Percentiles rank a stretch among this genome's conserved stretches.
Evolutionary conservation across 2,888 invertebrate species (phyloP).

Genomic region (Nudaria mundana): DNA sequence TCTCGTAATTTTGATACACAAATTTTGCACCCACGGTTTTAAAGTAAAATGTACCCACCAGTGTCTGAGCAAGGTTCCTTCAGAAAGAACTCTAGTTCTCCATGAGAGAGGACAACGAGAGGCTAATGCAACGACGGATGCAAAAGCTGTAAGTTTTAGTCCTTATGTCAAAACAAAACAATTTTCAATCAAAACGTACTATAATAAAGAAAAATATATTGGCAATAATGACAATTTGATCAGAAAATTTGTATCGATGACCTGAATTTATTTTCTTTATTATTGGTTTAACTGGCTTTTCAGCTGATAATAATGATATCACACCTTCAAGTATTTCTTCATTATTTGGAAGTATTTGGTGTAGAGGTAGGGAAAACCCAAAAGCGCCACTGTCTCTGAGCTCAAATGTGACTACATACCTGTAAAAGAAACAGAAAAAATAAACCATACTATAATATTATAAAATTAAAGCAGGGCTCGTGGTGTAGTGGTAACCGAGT

Average conservation of each 20-base stretch:
- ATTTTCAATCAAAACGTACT: slow-evolving; percentile 37
- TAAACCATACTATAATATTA: background rate
- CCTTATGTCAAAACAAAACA: slow-evolving; percentile 4
- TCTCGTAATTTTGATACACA: too few relatives aligned
- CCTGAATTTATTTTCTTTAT: background rate
- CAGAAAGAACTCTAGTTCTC: too few relatives aligned
- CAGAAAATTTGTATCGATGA: slow-evolving; percentile 15
- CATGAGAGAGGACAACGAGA: too few relatives aligned
- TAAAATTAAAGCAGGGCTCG: background rate
- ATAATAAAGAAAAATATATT: slow-evolving; percentile 49
- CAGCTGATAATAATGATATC: slow-evolving; percentile 36
- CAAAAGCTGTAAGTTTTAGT: too few relatives aligned
- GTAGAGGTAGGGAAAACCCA: slow-evolving; percentile 85
- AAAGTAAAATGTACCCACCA: too few relatives aligned
- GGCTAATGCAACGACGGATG: too few relatives aligned
- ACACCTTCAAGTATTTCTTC: slow-evolving; percentile 81
- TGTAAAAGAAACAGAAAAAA: slow-evolving; percentile 23
- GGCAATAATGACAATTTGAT: slow-evolving; percentile 35
- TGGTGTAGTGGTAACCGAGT: too few relatives aligned
- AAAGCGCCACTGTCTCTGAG: slow-evolving; percentile 81
- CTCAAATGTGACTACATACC: slow-evolving; percentile 85
- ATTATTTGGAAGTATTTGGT: slow-evolving; percentile 83
- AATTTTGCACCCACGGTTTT: too few relatives aligned
- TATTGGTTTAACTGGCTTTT: background rate
- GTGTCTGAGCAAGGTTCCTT: too few relatives aligned